Conservation (phyloP, 64 coral and sea anemone species). For the Montipora foliosa region DNA sequence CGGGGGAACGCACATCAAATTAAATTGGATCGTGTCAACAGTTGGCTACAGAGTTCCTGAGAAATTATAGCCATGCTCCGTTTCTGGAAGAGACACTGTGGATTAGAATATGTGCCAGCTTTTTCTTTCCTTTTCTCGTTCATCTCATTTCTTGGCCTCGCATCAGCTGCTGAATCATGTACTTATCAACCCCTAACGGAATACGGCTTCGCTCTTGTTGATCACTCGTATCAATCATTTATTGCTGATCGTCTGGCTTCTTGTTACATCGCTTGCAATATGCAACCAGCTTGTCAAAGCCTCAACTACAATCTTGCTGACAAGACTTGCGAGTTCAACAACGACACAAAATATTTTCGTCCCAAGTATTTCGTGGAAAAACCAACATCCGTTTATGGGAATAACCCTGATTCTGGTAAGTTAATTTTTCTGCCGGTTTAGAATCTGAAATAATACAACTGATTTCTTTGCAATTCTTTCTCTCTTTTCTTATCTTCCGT, state of each 20-base stretch:
- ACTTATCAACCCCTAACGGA: neutral
- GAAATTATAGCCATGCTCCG: too few relatives aligned
- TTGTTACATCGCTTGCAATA: constrained; percentile 4
- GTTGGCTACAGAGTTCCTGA: too few relatives aligned
- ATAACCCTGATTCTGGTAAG: constrained; percentile 21
- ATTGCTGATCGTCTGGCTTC: neutral
- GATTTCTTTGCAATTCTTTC: neutral
- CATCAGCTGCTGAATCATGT: neutral
- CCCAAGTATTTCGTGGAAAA: constrained; percentile 15
- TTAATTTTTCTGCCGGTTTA: neutral
- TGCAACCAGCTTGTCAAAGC: constrained; percentile 7
- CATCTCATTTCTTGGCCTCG: too few relatives aligned
- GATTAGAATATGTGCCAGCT: too few relatives aligned
- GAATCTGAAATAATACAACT: neutral
- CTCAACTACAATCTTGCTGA: constrained; percentile 13
- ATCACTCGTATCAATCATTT: neutral
- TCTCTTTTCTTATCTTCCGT: neutral
- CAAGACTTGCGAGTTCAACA: constrained; percentile 25
- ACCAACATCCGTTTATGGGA: neutral
- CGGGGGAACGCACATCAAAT: too few relatives aligned
- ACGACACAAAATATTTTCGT: constrained; percentile 22
- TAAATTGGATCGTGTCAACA: too few relatives aligned
- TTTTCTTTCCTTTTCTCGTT: too few relatives aligned
- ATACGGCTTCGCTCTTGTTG: constrained; percentile 2
- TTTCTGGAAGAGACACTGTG: too few relatives aligned